Evolutionary conservation across 1,140 invertebrate genomes (phyloP), one percentile per base, ranked within the genome.

Genomic region (Polyergus mexicanus): DNA sequence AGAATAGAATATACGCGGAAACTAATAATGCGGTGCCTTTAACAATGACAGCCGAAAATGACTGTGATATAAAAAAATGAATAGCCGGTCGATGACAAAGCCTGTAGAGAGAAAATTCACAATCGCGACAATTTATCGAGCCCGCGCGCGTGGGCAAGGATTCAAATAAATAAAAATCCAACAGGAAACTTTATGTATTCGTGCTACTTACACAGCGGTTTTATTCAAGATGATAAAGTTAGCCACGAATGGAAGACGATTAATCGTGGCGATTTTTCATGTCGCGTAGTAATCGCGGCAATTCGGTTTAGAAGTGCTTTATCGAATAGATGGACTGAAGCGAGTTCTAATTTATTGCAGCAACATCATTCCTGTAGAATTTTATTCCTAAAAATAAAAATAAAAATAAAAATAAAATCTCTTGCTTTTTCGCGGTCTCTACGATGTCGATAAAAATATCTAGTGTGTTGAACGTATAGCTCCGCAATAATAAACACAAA

Each of bases 221-320:
- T 71, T 71, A 58, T 81, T 58, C 51, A 81, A 71, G 65, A 44
- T 25, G 47, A 72, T 58, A 58, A 72, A 81, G 35, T 81, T 51
- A 47, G 13, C 66, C 25, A n/a, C 38, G 71, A 72, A 81, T 72
- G 25, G 35, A 32, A 72, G 16, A 28, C 25, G 68, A 83, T 66
- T 81, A 72, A 81, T 83, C 38, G 51, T 13, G 54, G 3, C 38
- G n/a, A 72, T 81, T 72, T 0, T 1, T 28, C 25, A 22, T 10
- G 25, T 71, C 19, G 62, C 44, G 4, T 25, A 38, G 25, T 54
- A 80, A 80, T 80, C 68, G 32, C 22, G 35, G 44, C 76, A 10
- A 80, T 80, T 80, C 38, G 32, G 41, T 35, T 19, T 41, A 66
- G 44, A 19, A 78, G 28, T 66, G 58, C n/a, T 69, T 11, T 25